Base-by-base conservation (phyloP, 2,888 invertebrate genomes). In the Rhamnusium bicolor region DNA sequence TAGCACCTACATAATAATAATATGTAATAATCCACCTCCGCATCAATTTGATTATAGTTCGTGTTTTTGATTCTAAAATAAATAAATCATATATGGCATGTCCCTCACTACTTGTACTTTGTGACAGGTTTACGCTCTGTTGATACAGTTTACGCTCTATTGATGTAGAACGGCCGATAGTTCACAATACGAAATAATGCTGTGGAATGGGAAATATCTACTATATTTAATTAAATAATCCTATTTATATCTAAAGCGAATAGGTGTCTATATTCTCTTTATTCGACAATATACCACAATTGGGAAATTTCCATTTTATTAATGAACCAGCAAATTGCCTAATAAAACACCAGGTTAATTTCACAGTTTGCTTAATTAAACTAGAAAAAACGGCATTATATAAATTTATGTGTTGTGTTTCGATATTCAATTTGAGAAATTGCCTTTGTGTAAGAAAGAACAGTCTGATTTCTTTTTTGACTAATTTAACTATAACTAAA, bases 101-200 rank as follows among this genome's bases (percentile, higher is more conserved):
- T 71, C 73, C 54, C 73, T 72, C 72, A 60, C 54, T 66, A 65
- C 68, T 73, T 72, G 72, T 71, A 75, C 76, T 73, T 76, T 74
- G 78, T 79, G 81, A 81, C 81, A 80, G 77, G 72, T 80, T 80
- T 68, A 79, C 74, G 81, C 80, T 78, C 70, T 71, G 74, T 67
- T 73, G 79, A 47, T 72, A 72, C 67, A 75, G 69, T 80, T 80
- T 73, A 79, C 77, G 81, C 80, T 81, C 79, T 75, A 77, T 51
- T 75, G 80, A 71, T 74, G 78, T 79, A 79, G 77, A 81, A 81
- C 81, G 73, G 75, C 72, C 72, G 78, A 78, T 75, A 76, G 77
- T 80, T 74, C 72, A 76, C 75, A 72, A 79, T 78, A 75, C 73
- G 73, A 77, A 62, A 60, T 65, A 71, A 63, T 46, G 67, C 40